Base-by-base conservation (phyloP, 2,888 invertebrate species). In the Melieria crassipennis region DNA sequence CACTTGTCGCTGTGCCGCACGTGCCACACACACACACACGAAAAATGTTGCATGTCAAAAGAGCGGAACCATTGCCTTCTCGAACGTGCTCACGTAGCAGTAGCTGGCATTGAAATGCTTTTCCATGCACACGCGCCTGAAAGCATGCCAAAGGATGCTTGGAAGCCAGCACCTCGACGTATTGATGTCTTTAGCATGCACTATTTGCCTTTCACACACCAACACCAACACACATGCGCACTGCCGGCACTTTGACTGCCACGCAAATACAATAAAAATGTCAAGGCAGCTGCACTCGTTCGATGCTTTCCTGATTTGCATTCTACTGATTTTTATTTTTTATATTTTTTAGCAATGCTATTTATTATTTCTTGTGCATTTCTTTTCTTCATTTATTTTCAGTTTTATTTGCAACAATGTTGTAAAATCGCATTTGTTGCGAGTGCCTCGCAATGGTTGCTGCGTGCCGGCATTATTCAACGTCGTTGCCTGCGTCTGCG, bases 111-210 rank as follows among this genome's bases (percentile, higher is more conserved):
- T 13, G 11, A 52, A 52, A 52, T n/a, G 52, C 30, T 30, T 30
- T 30, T 30, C 30, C 13, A 52, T 52, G 52, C 52, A 52, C 11
- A 11, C 11, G 52, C 52, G 52, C n/a, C 11, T 52, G 52, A n/a
- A 52, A 52, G 13, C 11, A 6, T 52, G 52, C 10, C 4, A 52
- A 52, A 52, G 13, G 11, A 52, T 52, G n/a, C 52, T 52, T 52
- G 13, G 13, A 52, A n/a, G 52, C 9, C 52, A 52, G n/a, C 52
- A n/a, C 52, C 13, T n/a, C 13, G 52, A 7, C 52, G 52, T 52
- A 52, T 5, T 52, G 52, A 52, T 52, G 52, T 52, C 52, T 13
- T 52, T 52, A n/a, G 52, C 52, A 52, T 52, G 52, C 52, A 52
- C 13, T 11, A 11, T 30, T 30, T n/a, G 13, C 52, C 11, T 9